Conservation (phyloP, 2,113 vertebrate genomes). For the Campylomormyrus numenius region DNA sequence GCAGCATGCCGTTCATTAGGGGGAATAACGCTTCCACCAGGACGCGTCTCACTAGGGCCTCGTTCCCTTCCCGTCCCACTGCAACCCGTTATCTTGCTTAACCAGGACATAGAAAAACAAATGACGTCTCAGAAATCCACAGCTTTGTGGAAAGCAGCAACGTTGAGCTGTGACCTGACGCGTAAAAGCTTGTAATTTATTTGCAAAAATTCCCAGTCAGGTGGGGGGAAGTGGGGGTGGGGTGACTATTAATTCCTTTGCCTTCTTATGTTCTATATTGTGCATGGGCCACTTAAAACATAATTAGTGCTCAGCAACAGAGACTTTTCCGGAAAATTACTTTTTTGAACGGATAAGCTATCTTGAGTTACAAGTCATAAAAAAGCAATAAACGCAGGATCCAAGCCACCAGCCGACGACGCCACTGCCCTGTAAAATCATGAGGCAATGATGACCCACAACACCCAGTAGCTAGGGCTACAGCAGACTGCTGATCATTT, state of each 20-base stretch:
- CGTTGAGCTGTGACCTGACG: neutral
- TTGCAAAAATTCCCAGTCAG: neutral
- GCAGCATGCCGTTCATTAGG: neutral
- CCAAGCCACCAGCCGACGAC: neutral
- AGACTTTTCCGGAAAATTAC: neutral
- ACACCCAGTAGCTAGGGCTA: neutral
- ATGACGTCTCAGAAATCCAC: neutral
- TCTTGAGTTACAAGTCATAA: neutral
- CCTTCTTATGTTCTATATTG: neutral
- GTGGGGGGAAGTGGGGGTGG: neutral
- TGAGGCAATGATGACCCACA: neutral
- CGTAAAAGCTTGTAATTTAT: neutral
- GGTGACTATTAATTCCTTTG: neutral
- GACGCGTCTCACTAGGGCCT: neutral
- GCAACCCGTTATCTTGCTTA: neutral
- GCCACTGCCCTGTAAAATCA: neutral
- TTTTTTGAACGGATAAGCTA: neutral
- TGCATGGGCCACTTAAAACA: neutral
- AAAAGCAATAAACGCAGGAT: neutral
- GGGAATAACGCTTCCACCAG: neutral
- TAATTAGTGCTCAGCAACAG: neutral
- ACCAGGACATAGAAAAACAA: neutral
- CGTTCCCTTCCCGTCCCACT: neutral
- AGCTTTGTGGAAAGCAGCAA: neutral
- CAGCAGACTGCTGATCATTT: neutral